These are phyloP conservation scores for Tanytarsus gracilentus DNA, from an alignment of 2,888 invertebrate genomes.

Conservation along the genomic window DNA sequence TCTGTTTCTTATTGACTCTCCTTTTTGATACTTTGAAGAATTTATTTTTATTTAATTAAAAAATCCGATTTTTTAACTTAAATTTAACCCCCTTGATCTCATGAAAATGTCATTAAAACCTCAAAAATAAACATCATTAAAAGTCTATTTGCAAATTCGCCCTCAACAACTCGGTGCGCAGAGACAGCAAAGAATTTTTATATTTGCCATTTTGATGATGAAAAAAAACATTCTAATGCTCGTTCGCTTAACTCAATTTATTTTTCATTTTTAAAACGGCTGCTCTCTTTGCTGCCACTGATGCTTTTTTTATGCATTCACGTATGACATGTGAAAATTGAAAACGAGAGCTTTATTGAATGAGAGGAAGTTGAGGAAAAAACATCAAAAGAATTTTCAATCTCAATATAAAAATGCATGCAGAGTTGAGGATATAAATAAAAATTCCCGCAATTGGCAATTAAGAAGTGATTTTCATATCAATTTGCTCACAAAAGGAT, in stretches of 20 bases:
- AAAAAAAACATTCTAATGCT: constrained; percentile 14
- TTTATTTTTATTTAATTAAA: not conserved
- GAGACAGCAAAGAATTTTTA: not conserved
- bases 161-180: not conserved
- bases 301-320: not conserved
- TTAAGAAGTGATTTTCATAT: constrained; percentile 23
- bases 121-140: constrained; percentile 22
- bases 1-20: no score
- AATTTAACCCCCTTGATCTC: no score
- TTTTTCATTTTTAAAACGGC: constrained; percentile 19
- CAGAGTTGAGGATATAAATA: constrained; percentile 12
- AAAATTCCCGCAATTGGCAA: constrained; percentile 1
- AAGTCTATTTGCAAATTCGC: constrained; percentile 17
- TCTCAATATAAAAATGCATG: constrained; percentile 19
- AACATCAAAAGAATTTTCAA: constrained; percentile 26
- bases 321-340: constrained; percentile 4
- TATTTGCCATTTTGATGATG: not conserved
- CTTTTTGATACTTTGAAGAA: no score
- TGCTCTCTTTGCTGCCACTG: not conserved
- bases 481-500: not conserved
- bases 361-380: not conserved
- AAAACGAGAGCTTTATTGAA: not conserved
- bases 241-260: constrained; percentile 21
- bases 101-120: constrained; percentile 22
- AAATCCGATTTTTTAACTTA: not conserved